Evolutionary conservation across 2,113 vertebrate species (phyloP).

Genomic region (Trematocara zebra): DNA sequence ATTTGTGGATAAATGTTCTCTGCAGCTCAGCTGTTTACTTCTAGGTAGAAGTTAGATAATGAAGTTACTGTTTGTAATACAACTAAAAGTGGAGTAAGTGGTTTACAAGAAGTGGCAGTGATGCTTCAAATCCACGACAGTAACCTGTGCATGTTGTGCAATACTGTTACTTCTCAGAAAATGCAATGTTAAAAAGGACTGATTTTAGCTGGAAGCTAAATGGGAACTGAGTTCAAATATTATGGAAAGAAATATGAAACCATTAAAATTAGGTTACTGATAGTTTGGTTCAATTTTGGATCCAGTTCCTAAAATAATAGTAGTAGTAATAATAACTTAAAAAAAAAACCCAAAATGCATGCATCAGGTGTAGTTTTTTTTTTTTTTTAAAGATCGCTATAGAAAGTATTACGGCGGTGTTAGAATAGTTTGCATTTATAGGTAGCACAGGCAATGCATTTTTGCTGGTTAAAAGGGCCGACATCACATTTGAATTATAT

Average conservation of each 20-base stretch:
- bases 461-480: background rate
- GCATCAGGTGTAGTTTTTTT: background rate
- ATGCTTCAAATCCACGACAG: background rate
- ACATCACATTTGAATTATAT: background rate
- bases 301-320: background rate
- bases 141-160: background rate
- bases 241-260: background rate
- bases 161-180: background rate
- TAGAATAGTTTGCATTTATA: background rate
- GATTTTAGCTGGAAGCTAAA: background rate
- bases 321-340: background rate
- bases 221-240: background rate
- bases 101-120: background rate
- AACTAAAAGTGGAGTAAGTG: background rate
- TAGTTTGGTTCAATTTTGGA: background rate
- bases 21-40: background rate
- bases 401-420: background rate
- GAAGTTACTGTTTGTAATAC: background rate
- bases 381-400: rapidly evolving
- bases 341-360: rapidly evolving
- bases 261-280: background rate
- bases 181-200: background rate
- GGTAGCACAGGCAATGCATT: background rate
- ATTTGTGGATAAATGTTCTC: background rate
- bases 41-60: background rate